A percentile compares a stretch with the other conserved stretches of the same genome.
Conservation (phyloP, 2,888 invertebrate genomes). For the Watsonalla binaria region DNA sequence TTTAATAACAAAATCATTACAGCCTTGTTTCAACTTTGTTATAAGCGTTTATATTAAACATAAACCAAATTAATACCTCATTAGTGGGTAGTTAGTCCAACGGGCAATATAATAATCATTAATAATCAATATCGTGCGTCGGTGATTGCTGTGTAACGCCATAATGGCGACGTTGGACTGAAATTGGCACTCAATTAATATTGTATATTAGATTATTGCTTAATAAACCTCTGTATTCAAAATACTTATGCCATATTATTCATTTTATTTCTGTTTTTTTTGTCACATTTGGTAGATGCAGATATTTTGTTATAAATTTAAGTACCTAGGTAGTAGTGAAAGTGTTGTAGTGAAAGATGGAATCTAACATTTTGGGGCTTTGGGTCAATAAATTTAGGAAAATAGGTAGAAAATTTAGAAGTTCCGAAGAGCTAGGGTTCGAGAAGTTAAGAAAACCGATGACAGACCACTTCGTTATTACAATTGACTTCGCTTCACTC, state of each 20-base stretch:
- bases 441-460: too few relatives aligned
- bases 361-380: too few relatives aligned
- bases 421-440: too few relatives aligned
- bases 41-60: neutral
- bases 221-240: neutral
- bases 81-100: conserved; percentile 4
- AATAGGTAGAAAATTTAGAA: too few relatives aligned
- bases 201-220: neutral
- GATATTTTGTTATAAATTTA: too few relatives aligned
- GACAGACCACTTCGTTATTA: too few relatives aligned
- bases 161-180: neutral
- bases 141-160: neutral
- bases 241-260: too few relatives aligned
- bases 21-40: neutral
- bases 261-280: neutral
- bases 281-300: too few relatives aligned
- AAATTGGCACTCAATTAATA: neutral
- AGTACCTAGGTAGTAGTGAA: too few relatives aligned
- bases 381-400: neutral
- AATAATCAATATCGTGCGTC: conserved; percentile 5
- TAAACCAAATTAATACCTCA: conserved; percentile 1
- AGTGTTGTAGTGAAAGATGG: too few relatives aligned
- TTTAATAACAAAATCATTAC: neutral
- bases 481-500: too few relatives aligned
- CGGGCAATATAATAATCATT: conserved; percentile 5